These are phyloP conservation scores for Eulemur albifrons DNA, from an alignment of 2,797 vertebrate species.

Conservation along the genomic window DNA sequence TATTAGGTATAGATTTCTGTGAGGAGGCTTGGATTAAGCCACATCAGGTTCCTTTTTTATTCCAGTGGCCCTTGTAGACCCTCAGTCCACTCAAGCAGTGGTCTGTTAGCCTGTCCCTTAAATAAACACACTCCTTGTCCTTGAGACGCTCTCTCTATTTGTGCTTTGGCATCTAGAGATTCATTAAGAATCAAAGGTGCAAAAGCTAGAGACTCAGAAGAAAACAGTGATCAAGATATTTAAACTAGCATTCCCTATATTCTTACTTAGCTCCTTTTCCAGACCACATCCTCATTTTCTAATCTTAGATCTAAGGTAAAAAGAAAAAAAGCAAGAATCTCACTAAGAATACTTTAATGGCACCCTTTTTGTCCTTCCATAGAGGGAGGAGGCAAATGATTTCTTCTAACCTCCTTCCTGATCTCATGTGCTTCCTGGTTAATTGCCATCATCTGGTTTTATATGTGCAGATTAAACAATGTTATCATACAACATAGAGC, in stretches of 20 bases:
- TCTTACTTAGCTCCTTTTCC: not conserved
- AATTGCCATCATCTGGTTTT: not conserved
- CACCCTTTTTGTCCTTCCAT: not conserved
- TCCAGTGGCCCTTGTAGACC: not conserved
- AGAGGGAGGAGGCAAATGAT: not conserved
- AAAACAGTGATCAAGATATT: not conserved
- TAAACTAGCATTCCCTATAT: not conserved
- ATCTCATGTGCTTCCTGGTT: not conserved
- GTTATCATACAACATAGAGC: not conserved
- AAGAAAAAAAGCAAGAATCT: not conserved
- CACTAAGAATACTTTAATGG: not conserved
- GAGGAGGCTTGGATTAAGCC: not conserved
- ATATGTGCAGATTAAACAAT: not conserved
- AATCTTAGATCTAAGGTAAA: not conserved
- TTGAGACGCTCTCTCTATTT: not conserved
- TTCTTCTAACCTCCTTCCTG: not conserved
- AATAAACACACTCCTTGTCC: not conserved
- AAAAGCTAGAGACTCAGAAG: not conserved
- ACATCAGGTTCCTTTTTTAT: not conserved
- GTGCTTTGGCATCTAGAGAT: not conserved
- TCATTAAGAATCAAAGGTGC: not conserved
- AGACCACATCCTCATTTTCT: not conserved
- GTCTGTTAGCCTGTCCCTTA: not conserved
- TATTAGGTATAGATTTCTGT: not conserved
- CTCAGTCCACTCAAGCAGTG: not conserved